Conservation (phyloP, 2,113 vertebrate genomes). For the Spea multiplicata region DNA sequence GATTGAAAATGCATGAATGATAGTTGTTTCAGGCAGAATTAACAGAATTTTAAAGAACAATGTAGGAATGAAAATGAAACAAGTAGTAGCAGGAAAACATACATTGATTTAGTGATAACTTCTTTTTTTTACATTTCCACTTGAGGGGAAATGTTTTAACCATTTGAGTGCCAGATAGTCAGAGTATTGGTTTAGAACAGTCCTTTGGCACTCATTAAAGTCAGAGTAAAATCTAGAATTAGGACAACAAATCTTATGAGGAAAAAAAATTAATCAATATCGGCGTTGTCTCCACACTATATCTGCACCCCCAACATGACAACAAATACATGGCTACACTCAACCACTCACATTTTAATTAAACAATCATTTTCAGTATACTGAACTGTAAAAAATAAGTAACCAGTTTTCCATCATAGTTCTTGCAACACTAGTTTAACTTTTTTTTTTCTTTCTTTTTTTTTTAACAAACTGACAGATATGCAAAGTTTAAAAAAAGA, state of each 20-base stretch:
- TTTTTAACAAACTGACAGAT: background rate
- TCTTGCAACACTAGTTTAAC: background rate
- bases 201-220: background rate
- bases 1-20: background rate
- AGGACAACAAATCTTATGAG: background rate
- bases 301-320: background rate
- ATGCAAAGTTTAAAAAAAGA: background rate
- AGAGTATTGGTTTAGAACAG: background rate
- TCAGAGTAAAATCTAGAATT: background rate
- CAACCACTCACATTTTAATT: conserved; percentile 3
- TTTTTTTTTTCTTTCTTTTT: background rate
- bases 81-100: no score
- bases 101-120: no score
- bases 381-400: background rate
- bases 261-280: background rate
- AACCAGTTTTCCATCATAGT: conserved; percentile 1
- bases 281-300: background rate
- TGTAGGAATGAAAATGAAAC: no score
- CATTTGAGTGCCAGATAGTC: background rate
- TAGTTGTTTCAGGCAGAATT: background rate
- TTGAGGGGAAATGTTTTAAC: background rate
- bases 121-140: background rate
- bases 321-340: background rate
- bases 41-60: background rate
- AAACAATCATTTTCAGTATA: background rate